Conservation (phyloP, 2,797 vertebrate genomes). For the Chiloscyllium punctatum region DNA sequence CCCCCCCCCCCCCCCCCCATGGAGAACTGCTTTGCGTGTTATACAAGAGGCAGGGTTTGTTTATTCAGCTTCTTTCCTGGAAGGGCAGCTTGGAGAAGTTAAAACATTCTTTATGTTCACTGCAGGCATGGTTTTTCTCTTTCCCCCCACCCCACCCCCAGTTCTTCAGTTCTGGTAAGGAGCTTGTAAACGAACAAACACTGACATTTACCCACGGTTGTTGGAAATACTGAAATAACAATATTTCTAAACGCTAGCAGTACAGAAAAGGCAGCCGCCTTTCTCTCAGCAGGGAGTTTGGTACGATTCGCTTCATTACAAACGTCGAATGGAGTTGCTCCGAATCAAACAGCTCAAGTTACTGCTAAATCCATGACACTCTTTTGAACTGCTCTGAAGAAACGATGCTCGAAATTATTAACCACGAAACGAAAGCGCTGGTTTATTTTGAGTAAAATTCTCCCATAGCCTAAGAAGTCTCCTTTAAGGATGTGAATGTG, state of each 20-base stretch:
- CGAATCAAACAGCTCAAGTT: not conserved
- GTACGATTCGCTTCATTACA: not conserved
- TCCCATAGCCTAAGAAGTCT: not conserved
- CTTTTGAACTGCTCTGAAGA: not conserved
- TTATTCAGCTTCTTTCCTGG: conserved; percentile 77
- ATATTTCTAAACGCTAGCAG: not conserved
- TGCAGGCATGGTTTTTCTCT: conserved; percentile 52
- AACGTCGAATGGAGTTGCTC: not conserved
- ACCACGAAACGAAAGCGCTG: not conserved
- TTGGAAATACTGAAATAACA: not conserved
- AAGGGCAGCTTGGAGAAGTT: conserved; percentile 70
- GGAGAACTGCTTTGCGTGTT: conserved; percentile 45
- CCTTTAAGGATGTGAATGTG: not conserved
- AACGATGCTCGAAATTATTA: not conserved
- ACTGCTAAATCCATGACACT: not conserved
- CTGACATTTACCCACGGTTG: not conserved
- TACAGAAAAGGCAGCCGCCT: too few species aligned
- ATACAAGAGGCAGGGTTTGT: conserved; percentile 63
- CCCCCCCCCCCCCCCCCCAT: not conserved
- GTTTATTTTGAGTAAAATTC: not conserved
- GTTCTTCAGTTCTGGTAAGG: not conserved
- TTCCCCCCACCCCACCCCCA: conserved; percentile 40
- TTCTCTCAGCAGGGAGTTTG: not conserved
- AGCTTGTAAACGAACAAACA: conserved; percentile 15
- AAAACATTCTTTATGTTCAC: conserved; percentile 72